Evolutionary conservation across 2,113 vertebrate species (phyloP).

Genomic region (Myiagra hebetior): DNA sequence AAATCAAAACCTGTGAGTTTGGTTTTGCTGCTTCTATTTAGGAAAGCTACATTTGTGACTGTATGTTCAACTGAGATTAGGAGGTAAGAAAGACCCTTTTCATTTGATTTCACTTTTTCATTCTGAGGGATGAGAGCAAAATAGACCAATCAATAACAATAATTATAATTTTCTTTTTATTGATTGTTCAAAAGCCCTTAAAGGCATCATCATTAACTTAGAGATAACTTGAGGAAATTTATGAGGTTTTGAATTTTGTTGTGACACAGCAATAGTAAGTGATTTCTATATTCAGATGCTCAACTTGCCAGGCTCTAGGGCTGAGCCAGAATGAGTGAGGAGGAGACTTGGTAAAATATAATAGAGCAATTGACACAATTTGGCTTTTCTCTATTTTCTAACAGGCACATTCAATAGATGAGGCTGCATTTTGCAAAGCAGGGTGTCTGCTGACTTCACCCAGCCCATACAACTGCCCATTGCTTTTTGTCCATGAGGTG

Average conservation of each 20-base stretch:
- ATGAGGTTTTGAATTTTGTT: constrained; percentile 26
- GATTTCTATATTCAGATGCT: constrained; percentile 10
- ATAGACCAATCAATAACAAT: constrained; percentile 59
- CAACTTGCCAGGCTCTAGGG: neutral
- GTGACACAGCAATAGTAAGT: neutral
- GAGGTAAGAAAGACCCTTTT: constrained; percentile 28
- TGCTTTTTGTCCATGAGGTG: neutral
- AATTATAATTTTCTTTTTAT: constrained; percentile 66
- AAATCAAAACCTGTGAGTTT: constrained; percentile 46
- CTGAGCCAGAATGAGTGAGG: neutral
- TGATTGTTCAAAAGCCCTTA: constrained; percentile 45
- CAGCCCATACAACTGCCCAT: neutral
- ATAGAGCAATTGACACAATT: neutral
- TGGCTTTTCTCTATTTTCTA: neutral
- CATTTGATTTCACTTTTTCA: constrained; percentile 43
- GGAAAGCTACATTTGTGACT: constrained; percentile 45
- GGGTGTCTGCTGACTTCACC: neutral
- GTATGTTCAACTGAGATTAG: constrained; percentile 63
- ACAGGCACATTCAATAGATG: neutral
- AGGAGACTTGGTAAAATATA: neutral
- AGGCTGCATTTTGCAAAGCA: neutral
- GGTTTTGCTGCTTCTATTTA: constrained; percentile 15
- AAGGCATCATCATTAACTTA: constrained; percentile 53
- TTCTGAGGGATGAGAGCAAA: constrained; percentile 40
- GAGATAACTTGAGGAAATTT: constrained; percentile 45